These are phyloP conservation scores for Astreopora myriophthalma DNA, from an alignment of 64 coral and sea anemone species.

Conservation along the genomic window DNA sequence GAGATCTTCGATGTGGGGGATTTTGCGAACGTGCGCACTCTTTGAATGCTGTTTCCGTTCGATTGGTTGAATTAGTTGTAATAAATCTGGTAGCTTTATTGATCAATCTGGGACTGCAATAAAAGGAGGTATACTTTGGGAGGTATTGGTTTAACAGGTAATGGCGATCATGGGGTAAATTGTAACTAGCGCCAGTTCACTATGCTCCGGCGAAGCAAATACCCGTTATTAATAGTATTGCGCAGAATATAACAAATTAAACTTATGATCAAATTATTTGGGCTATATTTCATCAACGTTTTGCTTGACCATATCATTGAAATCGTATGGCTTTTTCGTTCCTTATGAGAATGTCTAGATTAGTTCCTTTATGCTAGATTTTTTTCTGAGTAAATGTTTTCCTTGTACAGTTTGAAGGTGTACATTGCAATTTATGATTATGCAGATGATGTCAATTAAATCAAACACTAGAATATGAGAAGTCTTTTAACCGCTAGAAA, in stretches of 20 bases:
- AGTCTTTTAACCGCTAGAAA: not conserved
- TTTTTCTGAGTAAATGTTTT: not conserved
- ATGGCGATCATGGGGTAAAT: not conserved
- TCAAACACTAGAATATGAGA: not conserved
- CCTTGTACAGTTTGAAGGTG: not conserved
- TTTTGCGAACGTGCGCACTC: too few relatives aligned
- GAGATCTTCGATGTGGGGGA: not conserved
- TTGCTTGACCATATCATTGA: not conserved
- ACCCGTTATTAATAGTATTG: not conserved
- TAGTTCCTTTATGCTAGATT: not conserved
- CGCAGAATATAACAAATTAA: not conserved
- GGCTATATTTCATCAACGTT: not conserved
- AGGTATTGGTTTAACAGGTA: conserved; percentile 3
- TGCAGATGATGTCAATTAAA: conserved; percentile 1
- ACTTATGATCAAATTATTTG: not conserved
- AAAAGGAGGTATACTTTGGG: not conserved
- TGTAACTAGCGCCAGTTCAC: not conserved
- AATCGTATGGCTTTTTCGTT: not conserved
- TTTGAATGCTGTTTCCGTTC: not conserved
- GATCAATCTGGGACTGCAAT: not conserved
- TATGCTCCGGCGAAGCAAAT: not conserved
- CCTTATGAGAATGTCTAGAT: not conserved
- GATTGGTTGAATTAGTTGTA: not conserved
- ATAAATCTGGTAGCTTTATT: not conserved
- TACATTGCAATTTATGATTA: conserved; percentile 7